Evolutionary conservation across 2,113 vertebrate genomes (phyloP).

Genomic region (Phalacrocorax carbo): DNA sequence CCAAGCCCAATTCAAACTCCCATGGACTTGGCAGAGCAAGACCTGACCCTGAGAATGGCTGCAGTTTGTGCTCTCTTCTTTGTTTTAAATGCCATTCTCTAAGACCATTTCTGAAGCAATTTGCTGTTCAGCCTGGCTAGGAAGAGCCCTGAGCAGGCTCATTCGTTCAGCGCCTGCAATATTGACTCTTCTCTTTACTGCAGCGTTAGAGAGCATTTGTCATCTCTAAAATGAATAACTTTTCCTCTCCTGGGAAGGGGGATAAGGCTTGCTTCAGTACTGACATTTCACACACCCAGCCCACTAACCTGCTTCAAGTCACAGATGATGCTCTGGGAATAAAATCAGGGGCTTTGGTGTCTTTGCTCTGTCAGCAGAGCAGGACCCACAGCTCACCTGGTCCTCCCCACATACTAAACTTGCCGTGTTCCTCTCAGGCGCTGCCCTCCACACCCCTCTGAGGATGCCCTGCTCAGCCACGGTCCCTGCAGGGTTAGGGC

Average conservation of each 20-base stretch:
- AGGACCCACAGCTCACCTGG: neutral
- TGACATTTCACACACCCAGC: neutral
- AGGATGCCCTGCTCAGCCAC: neutral
- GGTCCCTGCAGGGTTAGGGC: neutral
- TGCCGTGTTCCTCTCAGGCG: accelerated
- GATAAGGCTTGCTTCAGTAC: neutral
- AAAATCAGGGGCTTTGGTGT: neutral
- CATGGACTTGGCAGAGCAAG: accelerated
- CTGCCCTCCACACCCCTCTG: neutral
- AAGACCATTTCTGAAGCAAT: slow-evolving; percentile 7
- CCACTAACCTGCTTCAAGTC: neutral
- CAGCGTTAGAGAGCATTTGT: slow-evolving; percentile 51
- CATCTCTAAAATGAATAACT: slow-evolving; percentile 58
- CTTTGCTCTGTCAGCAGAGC: neutral
- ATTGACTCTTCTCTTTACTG: slow-evolving; percentile 60
- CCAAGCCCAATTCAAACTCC: neutral
- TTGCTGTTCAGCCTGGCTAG: slow-evolving; percentile 34
- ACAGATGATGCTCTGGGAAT: neutral
- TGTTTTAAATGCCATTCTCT: neutral
- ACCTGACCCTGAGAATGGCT: neutral
- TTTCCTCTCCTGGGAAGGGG: slow-evolving; percentile 29
- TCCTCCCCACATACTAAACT: neutral
- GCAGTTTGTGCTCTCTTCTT: neutral
- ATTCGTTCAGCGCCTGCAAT: neutral
- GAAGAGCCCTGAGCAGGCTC: slow-evolving; percentile 45